phyloP scores from a whole-genome alignment of 2,797 vertebrate species.

The Sebastes itinus region DNA sequence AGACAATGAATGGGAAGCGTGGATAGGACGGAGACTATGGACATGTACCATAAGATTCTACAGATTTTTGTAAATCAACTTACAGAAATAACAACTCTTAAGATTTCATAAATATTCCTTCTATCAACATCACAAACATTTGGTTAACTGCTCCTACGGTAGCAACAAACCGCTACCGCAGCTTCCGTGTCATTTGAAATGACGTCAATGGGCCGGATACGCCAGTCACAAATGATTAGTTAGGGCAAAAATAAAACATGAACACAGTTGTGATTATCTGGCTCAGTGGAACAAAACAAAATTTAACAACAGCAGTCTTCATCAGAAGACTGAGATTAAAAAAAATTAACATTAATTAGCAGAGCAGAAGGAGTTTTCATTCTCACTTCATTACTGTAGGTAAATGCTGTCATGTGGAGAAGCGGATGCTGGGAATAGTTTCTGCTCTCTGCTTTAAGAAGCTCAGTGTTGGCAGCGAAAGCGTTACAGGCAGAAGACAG shows the following conservation, averaged over 20 bases:
- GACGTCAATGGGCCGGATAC: not conserved
- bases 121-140: not conserved
- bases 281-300: accelerated
- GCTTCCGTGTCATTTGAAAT: not conserved
- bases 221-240: too few species aligned
- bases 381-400: not conserved
- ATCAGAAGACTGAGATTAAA: not conserved
- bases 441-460: conserved; percentile 26
- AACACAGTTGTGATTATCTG: not conserved
- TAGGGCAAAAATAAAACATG: not conserved
- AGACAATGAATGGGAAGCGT: too few species aligned
- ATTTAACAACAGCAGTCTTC: not conserved
- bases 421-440: conserved; percentile 7
- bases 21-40: too few species aligned
- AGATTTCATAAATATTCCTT: not conserved
- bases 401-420: conserved; percentile 4
- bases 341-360: not conserved
- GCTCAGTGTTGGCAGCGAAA: conserved; percentile 49
- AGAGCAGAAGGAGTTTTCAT: not conserved
- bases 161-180: not conserved
- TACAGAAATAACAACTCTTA: not conserved
- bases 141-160: not conserved
- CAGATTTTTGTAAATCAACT: not conserved
- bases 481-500: conserved; percentile 57
- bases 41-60: not conserved